Evolutionary conservation across 2,797 vertebrate species (phyloP), one percentile per base, ranked within the genome.

Genomic region (Fistularia tabacaria): DNA sequence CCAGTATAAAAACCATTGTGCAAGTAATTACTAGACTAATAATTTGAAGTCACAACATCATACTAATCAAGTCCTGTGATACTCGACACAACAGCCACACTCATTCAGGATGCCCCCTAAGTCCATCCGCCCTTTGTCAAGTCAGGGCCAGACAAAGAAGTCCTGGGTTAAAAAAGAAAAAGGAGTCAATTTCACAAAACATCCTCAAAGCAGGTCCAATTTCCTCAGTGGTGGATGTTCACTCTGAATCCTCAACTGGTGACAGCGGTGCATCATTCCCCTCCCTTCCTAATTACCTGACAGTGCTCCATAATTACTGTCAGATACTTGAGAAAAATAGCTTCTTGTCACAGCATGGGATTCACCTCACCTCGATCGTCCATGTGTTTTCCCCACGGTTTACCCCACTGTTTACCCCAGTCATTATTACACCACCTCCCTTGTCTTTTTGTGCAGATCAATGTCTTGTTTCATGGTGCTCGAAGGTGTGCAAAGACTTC

Each of bases 221-320:
- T 40, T 40, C 39, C 39, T 8, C 39, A 7, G 3, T 2, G 39
- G 39, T 6, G 10, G 43, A 36, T 36, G 54, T 64, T 58, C 62
- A 51, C 49, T 57, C 41, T 58, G 59, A 66, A 73, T 71, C 48
- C 25, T 61, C 56, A 56, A 61, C 50, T 54, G 64, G 70, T 64
- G 73, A 69, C 65, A 66, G 61, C 25, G 12, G 11, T 37, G 62
- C 37, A 61, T 64, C 68, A 52, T 55, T 63, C 60, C 69, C 74
- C 73, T 76, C 71, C 47, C 55, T 42, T 54, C 36, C 45, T 81
- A 83, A 83, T 83, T 77, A 70, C 63, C 72, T 46, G 66, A 71
- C 48, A 62, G 64, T 57, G 59, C 62, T 73, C 52, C 54, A 36
- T 76, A 81, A 83, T 83, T 83, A 79, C 72, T 56, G 70, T 64